Evolutionary conservation across 2,888 invertebrate genomes (phyloP).

Genomic region (Campaea margaritaria): DNA sequence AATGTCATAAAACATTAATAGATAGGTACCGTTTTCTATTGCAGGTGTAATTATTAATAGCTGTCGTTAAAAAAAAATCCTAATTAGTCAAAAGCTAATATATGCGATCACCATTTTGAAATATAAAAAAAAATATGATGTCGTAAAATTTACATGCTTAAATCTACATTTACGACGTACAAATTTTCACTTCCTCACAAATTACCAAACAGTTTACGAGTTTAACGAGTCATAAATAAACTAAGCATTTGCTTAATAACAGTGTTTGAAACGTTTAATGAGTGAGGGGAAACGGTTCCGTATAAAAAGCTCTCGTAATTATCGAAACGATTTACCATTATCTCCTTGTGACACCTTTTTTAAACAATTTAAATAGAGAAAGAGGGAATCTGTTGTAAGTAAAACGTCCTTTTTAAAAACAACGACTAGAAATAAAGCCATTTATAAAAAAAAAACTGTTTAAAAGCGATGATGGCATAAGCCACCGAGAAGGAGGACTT

Average conservation of each 20-base stretch:
- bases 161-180: neutral
- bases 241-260: conserved; percentile 49
- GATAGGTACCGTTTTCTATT: neutral
- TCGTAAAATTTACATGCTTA: conserved; percentile 1
- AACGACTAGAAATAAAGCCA: too few species aligned
- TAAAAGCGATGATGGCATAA: too few species aligned
- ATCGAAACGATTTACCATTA: conserved; percentile 49
- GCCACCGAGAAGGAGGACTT: too few species aligned
- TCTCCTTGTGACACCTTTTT: conserved; percentile 41
- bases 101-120: too few species aligned
- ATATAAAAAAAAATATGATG: neutral
- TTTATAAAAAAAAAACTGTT: too few species aligned
- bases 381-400: neutral
- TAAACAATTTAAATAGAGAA: neutral
- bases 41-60: neutral
- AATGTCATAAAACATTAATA: conserved; percentile 5
- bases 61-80: too few species aligned
- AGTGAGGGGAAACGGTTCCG: conserved; percentile 44
- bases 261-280: conserved; percentile 44
- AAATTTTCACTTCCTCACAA: neutral
- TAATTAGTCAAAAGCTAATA: too few species aligned
- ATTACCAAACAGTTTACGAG: conserved; percentile 35
- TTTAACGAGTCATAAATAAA: conserved; percentile 51
- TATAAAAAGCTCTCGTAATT: conserved; percentile 46
- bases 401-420: too few species aligned